phyloP scores from a whole-genome alignment of 2,888 invertebrate genomes.

The Neoitamus cyanurus region DNA sequence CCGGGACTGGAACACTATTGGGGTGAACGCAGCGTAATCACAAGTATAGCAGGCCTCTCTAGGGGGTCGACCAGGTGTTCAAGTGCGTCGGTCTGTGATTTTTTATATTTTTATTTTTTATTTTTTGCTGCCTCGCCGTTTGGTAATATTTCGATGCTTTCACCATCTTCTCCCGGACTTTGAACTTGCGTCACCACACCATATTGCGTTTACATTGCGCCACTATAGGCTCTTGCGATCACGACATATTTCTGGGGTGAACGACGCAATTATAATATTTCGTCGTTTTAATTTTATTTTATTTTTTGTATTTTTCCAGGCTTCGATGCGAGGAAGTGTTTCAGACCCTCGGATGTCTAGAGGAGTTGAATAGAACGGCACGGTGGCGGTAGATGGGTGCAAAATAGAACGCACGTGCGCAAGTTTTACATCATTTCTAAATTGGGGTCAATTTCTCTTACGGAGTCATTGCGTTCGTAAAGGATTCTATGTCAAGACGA shows the following conservation, averaged over 20 bases:
- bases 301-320: not conserved
- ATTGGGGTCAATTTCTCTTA: conserved; percentile 20
- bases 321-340: not conserved
- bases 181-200: conserved; percentile 41
- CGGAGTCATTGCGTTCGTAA: conserved; percentile 1
- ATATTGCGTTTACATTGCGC: conserved; percentile 20
- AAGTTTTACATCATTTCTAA: conserved; percentile 18
- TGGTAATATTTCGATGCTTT: conserved; percentile 31
- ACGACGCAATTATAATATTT: conserved; percentile 32
- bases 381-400: not conserved
- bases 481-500: not conserved
- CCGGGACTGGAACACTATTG: not conserved
- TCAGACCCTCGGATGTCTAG: conserved; percentile 2
- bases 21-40: conserved; percentile 34
- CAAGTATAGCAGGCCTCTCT: conserved; percentile 48
- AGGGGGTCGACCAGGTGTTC: conserved; percentile 56
- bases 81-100: conserved; percentile 54
- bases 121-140: not conserved
- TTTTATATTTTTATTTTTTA: not conserved
- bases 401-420: conserved; percentile 41
- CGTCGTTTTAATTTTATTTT: not conserved
- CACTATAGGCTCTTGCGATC: conserved; percentile 28
- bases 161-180: conserved; percentile 32
- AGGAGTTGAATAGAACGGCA: not conserved
- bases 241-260: conserved; percentile 17